These are phyloP conservation scores for Nemopilema nomurai DNA, from an alignment of 30 jellyfish, hydroid and myxozoan species.

Conservation along the genomic window DNA sequence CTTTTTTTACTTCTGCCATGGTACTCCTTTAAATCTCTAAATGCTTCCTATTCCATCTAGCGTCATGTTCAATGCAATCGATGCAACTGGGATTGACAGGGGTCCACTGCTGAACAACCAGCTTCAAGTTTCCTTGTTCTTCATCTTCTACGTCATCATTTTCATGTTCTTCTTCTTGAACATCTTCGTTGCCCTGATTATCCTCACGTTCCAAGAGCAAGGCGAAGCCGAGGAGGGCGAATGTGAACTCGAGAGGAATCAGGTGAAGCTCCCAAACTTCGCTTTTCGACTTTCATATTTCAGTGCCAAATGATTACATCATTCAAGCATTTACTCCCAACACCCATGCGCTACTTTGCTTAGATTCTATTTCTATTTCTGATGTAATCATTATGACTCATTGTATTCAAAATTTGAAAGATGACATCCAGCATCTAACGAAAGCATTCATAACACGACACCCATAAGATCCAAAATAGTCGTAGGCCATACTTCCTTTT, in stretches of 20 bases:
- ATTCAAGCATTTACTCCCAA: no score
- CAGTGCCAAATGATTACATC: no score
- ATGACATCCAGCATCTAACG: no score
- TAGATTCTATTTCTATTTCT: no score
- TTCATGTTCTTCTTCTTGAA: conserved; percentile 98
- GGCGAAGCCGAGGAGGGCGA: conserved; percentile 99
- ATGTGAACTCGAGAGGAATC: conserved; percentile 97
- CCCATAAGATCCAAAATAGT: no score
- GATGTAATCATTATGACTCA: no score
- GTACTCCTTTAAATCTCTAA: not conserved
- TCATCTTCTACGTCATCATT: conserved; percentile 93
- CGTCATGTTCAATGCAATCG: conserved; percentile 97
- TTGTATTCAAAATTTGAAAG: no score
- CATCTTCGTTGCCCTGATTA: conserved; percentile 97
- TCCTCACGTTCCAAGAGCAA: conserved; percentile 98
- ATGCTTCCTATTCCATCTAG: conserved; percentile 47
- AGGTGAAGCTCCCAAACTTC: conserved; percentile 66
- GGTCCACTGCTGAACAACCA: conserved; percentile 98
- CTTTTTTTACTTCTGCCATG: not conserved
- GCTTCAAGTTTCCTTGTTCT: conserved; percentile 93
- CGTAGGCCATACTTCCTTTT: no score
- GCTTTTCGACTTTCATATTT: no score
- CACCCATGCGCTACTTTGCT: no score
- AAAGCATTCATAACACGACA: no score
- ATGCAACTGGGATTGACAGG: conserved; percentile 91